A percentile compares a stretch with the other conserved stretches of the same genome.
phyloP scores from a whole-genome alignment of 2,113 vertebrate species.

The Mixornis gularis region DNA sequence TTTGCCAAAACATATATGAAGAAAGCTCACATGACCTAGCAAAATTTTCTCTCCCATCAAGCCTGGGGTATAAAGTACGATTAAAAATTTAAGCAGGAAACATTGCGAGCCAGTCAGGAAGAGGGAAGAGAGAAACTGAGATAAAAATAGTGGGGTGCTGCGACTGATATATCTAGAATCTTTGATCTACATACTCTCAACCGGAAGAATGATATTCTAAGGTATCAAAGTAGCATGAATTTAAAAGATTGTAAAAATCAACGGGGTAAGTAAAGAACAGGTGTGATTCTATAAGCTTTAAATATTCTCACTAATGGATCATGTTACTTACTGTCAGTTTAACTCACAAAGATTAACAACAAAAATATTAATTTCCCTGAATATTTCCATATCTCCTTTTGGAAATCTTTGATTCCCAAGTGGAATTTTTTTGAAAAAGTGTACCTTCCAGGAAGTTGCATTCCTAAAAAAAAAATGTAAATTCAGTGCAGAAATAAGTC shows the following conservation, averaged over 20 bases:
- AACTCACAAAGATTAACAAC: background rate
- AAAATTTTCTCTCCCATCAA: background rate
- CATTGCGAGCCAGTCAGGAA: background rate
- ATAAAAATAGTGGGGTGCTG: background rate
- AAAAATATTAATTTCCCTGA: background rate
- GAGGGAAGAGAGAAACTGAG: background rate
- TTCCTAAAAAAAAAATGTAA: background rate
- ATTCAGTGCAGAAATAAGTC: background rate
- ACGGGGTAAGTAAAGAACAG: background rate
- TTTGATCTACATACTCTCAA: background rate
- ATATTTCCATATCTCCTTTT: background rate
- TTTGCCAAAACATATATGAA: background rate
- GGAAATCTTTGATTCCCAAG: background rate
- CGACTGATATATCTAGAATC: background rate
- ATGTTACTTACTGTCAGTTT: background rate
- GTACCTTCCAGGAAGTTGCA: background rate
- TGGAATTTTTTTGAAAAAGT: background rate
- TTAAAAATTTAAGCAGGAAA: background rate
- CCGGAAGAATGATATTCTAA: background rate
- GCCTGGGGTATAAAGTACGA: background rate
- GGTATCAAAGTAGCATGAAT: background rate
- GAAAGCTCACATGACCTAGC: background rate
- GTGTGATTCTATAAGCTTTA: background rate
- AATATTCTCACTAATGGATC: background rate
- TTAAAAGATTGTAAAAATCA: background rate